Evolutionary conservation across 2,797 vertebrate species (phyloP), one percentile per base, ranked within the genome.

Genomic region (Otus scops): DNA sequence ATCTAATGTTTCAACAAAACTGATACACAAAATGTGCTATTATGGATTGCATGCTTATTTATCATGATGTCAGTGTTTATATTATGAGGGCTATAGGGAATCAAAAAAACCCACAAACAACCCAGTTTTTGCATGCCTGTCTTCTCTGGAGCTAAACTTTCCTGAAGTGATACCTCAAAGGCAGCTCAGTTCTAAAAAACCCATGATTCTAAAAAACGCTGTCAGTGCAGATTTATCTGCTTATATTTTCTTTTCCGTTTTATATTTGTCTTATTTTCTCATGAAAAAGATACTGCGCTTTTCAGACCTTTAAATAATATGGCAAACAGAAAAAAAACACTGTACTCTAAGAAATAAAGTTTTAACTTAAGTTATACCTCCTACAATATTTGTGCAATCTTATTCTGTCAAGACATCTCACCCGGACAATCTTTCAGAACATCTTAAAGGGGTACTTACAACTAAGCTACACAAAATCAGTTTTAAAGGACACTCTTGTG

Each of bases 1-100:
- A 17, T 59, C 5, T 50, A 32, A 51, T 13, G 2, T 61, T 81
- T 84, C 45, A 87, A 76, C 5, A 27, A 61, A 50, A 69, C 7
- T 8, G 20, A 85, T 59, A 54, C 3, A 85, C 9, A 71, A 48
- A 63, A 85, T 30, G 2, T 67, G 30, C 38, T 64, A 10, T 34
- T 54, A 34, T 14, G 8, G 36, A 67, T 30, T 39, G 18, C 14
- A 32, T 43, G 16, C 12, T 69, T 21, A 36, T 48, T 79, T 73
- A 69, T 47, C 27, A 60, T 34, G 3, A 45, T 53, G 6, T 47
- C 45, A 64, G 10, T 63, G 60, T 82, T 91, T 65, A 39, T 82
- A 27, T 53, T 70, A 50, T 39, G 8, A 85, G 7, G 6, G 5
- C 22, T 67, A 73, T 0, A 0, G 12, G 23, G 13, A 82, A 91